Percentiles rank a stretch among this genome's conserved stretches.
Evolutionary conservation across 1,140 invertebrate species (phyloP).

Genomic region (Nebria ingens): DNA sequence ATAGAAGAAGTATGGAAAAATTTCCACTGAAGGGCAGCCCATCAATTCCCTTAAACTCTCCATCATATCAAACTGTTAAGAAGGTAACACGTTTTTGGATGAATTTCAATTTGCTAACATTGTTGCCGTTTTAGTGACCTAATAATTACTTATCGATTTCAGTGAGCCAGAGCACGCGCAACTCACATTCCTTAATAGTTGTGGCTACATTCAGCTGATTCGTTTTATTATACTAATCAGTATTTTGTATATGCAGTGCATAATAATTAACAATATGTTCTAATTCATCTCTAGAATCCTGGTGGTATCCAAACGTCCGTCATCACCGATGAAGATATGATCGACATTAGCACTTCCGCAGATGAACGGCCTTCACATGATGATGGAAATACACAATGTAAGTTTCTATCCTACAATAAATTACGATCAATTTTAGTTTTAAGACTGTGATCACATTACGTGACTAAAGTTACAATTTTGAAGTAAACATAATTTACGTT

Average conservation of each 20-base stretch:
- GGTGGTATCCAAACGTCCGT: constrained; percentile 26
- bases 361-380: constrained; percentile 32
- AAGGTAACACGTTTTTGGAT: constrained; percentile 33
- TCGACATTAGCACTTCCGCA: constrained; percentile 47
- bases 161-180: constrained; percentile 3
- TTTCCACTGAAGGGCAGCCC: constrained; percentile 38
- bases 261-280: too few relatives aligned
- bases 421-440: too few relatives aligned
- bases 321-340: constrained; percentile 52
- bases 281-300: constrained; percentile 27
- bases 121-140: background rate
- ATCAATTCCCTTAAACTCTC: constrained; percentile 32
- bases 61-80: constrained; percentile 41
- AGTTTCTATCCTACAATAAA: too few relatives aligned
- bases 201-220: constrained; percentile 1
- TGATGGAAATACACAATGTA: constrained; percentile 25
- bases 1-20: constrained; percentile 37
- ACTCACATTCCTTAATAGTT: background rate
- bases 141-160: background rate
- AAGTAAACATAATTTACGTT: too few relatives aligned
- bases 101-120: background rate
- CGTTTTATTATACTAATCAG: background rate
- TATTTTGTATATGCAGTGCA: too few relatives aligned
- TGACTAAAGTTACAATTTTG: too few relatives aligned
- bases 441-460: too few relatives aligned